These are phyloP conservation scores for Campoplex nolae DNA, from an alignment of 2,888 invertebrate genomes.

Conservation along the genomic window DNA sequence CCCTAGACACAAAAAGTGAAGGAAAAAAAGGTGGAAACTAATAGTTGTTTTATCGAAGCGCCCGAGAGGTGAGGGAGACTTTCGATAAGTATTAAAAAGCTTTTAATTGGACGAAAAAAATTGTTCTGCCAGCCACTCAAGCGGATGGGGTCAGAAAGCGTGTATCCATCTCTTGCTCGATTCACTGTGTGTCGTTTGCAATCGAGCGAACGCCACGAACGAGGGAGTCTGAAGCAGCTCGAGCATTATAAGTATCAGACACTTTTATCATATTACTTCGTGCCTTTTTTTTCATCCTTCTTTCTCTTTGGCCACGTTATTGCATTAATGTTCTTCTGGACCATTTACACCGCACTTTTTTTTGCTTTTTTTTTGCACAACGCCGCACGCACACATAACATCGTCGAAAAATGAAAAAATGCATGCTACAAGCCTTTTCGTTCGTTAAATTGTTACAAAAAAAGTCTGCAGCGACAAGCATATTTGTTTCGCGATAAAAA, in stretches of 20 bases:
- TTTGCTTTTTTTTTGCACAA: neutral
- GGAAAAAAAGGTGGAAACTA: constrained; percentile 19
- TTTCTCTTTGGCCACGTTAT: constrained; percentile 42
- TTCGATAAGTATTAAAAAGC: constrained; percentile 76
- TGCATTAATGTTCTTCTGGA: constrained; percentile 46
- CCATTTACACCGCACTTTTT: neutral
- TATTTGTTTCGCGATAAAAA: neutral
- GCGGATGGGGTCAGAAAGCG: constrained; percentile 65
- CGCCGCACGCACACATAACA: neutral
- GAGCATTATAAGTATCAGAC: constrained; percentile 31
- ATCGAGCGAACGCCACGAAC: constrained; percentile 21
- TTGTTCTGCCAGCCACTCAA: constrained; percentile 77
- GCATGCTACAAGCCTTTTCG: neutral
- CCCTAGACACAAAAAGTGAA: neutral
- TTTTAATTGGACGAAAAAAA: constrained; percentile 78
- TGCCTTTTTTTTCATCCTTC: constrained; percentile 17
- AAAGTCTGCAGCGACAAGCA: neutral
- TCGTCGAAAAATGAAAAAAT: too few species aligned
- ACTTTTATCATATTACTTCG: constrained; percentile 32
- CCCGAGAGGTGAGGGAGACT: constrained; percentile 5
- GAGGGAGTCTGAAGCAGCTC: constrained; percentile 20
- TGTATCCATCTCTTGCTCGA: neutral
- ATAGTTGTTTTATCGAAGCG: constrained; percentile 32
- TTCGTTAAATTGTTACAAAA: neutral
- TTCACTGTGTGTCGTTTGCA: neutral